These are phyloP conservation scores for Alca torda DNA, from an alignment of 2,797 vertebrate species.

Conservation along the genomic window DNA sequence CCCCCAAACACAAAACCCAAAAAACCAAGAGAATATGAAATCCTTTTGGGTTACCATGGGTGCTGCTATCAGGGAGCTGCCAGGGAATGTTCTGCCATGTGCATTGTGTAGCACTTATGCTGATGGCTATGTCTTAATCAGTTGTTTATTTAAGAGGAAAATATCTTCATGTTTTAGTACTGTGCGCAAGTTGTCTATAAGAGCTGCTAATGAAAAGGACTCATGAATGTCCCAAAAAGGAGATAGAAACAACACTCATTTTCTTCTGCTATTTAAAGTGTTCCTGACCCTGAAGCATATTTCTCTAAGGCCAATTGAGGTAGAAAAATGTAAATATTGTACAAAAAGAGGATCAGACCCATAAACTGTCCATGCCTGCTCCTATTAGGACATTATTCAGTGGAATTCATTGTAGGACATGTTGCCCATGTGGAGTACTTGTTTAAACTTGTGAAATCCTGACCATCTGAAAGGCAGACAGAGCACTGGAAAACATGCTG, in stretches of 20 bases:
- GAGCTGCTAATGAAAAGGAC: background rate
- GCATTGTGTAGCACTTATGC: background rate
- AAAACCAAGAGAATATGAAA: background rate
- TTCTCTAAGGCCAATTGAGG: background rate
- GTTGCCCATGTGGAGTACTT: background rate
- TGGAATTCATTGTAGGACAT: background rate
- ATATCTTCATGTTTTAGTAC: background rate
- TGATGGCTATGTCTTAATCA: background rate
- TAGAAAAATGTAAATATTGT: constrained; percentile 44
- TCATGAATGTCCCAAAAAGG: constrained; percentile 34
- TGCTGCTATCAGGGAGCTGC: background rate
- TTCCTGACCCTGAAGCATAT: background rate
- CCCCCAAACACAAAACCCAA: accelerated
- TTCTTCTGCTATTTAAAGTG: constrained; percentile 19
- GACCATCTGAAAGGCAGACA: background rate
- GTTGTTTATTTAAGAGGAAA: background rate
- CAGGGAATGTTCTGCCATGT: background rate
- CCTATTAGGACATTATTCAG: background rate
- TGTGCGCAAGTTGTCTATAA: background rate
- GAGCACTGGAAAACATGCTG: background rate
- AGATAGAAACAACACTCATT: background rate
- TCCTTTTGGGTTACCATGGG: background rate
- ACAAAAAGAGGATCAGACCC: background rate
- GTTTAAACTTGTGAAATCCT: background rate
- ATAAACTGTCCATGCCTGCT: background rate